A percentile compares a stretch with the other conserved stretches of the same genome.
Conservation (phyloP, 2,113 vertebrate species). For the Sciurus niger region DNA sequence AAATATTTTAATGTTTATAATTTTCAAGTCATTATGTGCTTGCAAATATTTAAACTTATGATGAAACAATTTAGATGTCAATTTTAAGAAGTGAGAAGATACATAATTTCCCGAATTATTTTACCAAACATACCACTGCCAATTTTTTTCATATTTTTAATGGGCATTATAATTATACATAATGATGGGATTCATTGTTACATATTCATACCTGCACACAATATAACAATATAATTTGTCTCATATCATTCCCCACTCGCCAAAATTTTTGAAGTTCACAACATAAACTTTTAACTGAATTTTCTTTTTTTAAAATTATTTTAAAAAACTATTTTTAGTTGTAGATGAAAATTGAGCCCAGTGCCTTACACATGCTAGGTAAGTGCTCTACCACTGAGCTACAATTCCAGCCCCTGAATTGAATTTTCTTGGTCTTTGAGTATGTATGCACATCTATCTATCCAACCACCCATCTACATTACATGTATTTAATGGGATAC, state of each 20-base stretch:
- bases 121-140: neutral
- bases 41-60: neutral
- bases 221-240: no score
- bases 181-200: no score
- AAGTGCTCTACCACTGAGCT: no score
- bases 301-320: no score
- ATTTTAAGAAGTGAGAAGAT: conserved; percentile 21
- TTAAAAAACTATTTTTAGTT: no score
- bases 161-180: no score
- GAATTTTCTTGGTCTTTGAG: neutral
- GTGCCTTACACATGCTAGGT: no score
- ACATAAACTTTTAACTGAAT: neutral
- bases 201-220: no score
- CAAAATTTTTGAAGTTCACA: neutral
- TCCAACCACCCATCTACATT: neutral
- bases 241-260: no score
- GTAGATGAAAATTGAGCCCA: no score
- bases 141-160: no score
- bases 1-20: neutral
- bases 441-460: neutral
- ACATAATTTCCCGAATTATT: conserved; percentile 25
- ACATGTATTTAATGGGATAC: neutral
- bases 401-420: neutral
- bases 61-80: conserved; percentile 16
- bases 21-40: neutral